A percentile compares a stretch with the other conserved stretches of the same genome.
Evolutionary conservation across 2,888 invertebrate genomes (phyloP).

Genomic region (Tillus elongatus): DNA sequence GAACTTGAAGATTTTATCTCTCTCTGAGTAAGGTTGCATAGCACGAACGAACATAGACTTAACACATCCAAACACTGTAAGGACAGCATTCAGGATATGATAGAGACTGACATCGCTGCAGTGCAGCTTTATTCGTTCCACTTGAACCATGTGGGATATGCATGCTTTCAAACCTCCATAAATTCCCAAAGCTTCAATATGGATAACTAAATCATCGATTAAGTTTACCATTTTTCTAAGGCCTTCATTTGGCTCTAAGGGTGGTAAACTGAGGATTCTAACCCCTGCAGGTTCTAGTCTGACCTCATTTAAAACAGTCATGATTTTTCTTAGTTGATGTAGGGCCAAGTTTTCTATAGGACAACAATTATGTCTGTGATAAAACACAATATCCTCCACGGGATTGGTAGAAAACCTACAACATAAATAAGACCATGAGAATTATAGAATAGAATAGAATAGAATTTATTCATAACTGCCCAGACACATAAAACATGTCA

Average conservation of each 20-base stretch:
- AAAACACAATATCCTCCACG: no score
- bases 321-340: no score
- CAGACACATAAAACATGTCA: no score
- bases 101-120: slow-evolving; percentile 39
- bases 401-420: no score
- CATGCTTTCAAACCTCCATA: slow-evolving; percentile 55
- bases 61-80: slow-evolving; percentile 42
- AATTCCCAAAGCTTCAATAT: slow-evolving; percentile 46
- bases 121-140: slow-evolving; percentile 52
- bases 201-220: slow-evolving; percentile 32
- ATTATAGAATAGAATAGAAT: no score
- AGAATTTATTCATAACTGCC: no score
- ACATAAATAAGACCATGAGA: no score
- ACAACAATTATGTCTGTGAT: no score
- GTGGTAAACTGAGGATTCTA: slow-evolving; percentile 18
- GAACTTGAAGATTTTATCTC: slow-evolving; percentile 46
- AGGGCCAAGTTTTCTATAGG: no score
- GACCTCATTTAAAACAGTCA: no score
- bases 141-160: slow-evolving; percentile 50
- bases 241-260: slow-evolving; percentile 27
- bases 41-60: slow-evolving; percentile 46
- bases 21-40: slow-evolving; percentile 41
- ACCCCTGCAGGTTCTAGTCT: neutral
- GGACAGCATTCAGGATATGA: slow-evolving; percentile 31
- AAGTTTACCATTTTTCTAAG: slow-evolving; percentile 28